A percentile compares a stretch with the other conserved stretches of the same genome.
Evolutionary conservation across 1,140 invertebrate species (phyloP).

Genomic region (Leptonema lineaticorne): DNA sequence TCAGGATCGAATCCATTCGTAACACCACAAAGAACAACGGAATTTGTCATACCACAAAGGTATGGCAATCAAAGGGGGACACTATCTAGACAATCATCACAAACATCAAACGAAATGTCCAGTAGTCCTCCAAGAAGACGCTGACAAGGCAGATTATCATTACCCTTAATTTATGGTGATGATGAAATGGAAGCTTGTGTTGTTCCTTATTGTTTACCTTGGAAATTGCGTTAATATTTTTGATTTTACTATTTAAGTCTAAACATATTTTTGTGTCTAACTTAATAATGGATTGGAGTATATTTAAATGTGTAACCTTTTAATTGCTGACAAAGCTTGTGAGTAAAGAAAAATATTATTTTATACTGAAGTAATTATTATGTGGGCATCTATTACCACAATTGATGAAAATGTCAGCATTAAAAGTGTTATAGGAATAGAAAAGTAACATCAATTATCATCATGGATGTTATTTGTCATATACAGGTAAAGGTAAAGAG

Average conservation of each 20-base stretch:
- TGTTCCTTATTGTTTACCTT: slow-evolving; percentile 37
- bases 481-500: no score
- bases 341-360: no score
- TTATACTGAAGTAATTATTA: no score
- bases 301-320: neutral
- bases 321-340: neutral
- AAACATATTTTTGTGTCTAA: no score
- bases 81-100: slow-evolving; percentile 41
- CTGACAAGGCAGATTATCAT: slow-evolving; percentile 38
- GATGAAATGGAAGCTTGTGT: slow-evolving; percentile 33
- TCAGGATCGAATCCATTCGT: slow-evolving; percentile 49
- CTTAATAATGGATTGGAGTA: neutral
- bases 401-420: no score
- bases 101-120: slow-evolving; percentile 35
- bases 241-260: neutral
- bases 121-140: slow-evolving; percentile 33
- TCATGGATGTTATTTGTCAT: no score
- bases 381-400: no score
- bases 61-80: slow-evolving; percentile 28
- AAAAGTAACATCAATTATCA: no score
- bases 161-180: slow-evolving; percentile 33
- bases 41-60: slow-evolving; percentile 61
- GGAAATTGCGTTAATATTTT: slow-evolving; percentile 27
- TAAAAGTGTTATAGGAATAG: no score
- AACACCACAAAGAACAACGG: slow-evolving; percentile 54